phyloP scores from a whole-genome alignment of 2,888 invertebrate genomes.

The Drosophila yooni region DNA sequence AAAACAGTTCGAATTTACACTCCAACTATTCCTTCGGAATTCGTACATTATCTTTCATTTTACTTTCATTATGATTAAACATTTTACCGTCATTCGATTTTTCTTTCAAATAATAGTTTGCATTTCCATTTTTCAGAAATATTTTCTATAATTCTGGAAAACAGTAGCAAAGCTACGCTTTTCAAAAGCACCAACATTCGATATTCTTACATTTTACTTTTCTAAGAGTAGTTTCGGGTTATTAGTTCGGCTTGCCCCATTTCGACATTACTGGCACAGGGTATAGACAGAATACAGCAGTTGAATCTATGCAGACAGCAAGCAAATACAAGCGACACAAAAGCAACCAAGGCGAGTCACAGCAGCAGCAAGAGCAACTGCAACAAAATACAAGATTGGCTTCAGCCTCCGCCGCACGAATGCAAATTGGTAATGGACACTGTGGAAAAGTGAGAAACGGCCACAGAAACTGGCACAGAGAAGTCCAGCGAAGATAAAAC shows the following conservation, averaged over 20 bases:
- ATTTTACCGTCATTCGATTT: not conserved
- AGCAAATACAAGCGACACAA: constrained; percentile 18
- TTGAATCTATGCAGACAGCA: constrained; percentile 6
- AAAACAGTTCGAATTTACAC: no score
- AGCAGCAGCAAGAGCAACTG: constrained; percentile 6
- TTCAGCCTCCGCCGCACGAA: constrained; percentile 23
- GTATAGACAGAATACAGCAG: constrained; percentile 22
- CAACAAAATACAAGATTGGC: not conserved
- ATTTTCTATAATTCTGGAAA: not conserved
- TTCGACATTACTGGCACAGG: not conserved
- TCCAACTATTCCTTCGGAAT: not conserved
- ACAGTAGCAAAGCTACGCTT: not conserved
- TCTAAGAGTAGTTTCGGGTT: not conserved
- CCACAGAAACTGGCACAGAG: constrained; percentile 62
- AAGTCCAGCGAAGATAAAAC: constrained; percentile 46
- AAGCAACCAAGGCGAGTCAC: constrained; percentile 29
- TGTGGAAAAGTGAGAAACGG: constrained; percentile 32
- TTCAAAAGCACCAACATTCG: not conserved
- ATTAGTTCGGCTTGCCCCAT: not conserved
- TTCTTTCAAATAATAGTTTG: not conserved
- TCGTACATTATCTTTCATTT: not conserved
- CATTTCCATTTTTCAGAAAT: not conserved
- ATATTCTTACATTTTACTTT: not conserved
- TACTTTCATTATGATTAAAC: not conserved
- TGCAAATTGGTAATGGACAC: constrained; percentile 61